Conservation (phyloP, 2,113 vertebrate genomes). For the Aptenodytes forsteri region DNA sequence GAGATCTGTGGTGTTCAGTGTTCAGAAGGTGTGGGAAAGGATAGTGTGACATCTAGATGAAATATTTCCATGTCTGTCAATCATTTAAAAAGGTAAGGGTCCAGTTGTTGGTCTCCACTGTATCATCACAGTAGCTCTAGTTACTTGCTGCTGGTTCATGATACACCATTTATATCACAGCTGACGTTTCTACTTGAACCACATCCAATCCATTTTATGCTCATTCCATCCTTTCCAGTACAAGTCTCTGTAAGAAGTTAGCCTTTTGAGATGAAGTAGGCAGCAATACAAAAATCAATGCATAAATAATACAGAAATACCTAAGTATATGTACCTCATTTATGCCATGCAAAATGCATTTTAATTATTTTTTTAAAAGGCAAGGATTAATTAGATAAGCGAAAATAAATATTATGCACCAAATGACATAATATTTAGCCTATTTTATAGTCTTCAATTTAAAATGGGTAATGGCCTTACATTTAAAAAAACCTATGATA, state of each 20-base stretch:
- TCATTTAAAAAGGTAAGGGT: neutral
- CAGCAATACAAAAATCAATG: slow-evolving; percentile 54
- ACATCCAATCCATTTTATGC: slow-evolving; percentile 57
- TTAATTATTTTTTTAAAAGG: slow-evolving; percentile 52
- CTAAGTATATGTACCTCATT: neutral
- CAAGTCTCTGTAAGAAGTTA: neutral
- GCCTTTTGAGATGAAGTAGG: slow-evolving; percentile 22
- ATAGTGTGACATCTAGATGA: neutral
- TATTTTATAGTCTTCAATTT: neutral
- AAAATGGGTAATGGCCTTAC: neutral
- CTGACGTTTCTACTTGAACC: slow-evolving; percentile 50
- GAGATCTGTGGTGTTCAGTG: neutral
- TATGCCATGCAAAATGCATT: slow-evolving; percentile 33
- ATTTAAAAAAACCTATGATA: neutral
- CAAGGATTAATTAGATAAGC: neutral
- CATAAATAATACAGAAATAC: slow-evolving; percentile 57
- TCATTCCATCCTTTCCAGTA: slow-evolving; percentile 26
- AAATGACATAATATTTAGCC: neutral
- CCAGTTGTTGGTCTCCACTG: neutral
- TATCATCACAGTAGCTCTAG: neutral
- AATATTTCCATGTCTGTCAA: neutral
- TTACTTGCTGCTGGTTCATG: slow-evolving; percentile 23
- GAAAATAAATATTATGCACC: slow-evolving; percentile 8
- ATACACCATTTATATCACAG: slow-evolving; percentile 13
- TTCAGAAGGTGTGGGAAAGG: neutral